Conservation (phyloP, 2,888 invertebrate genomes). For the Xestia c-nigrum region DNA sequence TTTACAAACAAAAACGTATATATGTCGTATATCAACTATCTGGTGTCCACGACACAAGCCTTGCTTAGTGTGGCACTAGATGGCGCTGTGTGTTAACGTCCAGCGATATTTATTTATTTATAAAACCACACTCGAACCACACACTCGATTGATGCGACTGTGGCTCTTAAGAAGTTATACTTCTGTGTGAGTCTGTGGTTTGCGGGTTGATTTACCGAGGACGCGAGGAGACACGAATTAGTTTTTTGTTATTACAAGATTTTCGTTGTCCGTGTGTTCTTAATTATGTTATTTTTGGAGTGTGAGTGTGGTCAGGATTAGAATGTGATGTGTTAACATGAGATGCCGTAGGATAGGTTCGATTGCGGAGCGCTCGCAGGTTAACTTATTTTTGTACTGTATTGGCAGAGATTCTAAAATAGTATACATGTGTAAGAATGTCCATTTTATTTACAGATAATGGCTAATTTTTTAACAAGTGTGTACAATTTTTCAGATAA, state of each 20-base stretch:
- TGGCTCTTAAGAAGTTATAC: background rate
- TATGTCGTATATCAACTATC: too few relatives aligned
- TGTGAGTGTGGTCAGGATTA: slow-evolving; percentile 31
- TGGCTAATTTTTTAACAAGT: background rate
- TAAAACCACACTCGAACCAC: too few relatives aligned
- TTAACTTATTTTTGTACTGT: background rate
- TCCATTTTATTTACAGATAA: background rate
- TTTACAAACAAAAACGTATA: too few relatives aligned
- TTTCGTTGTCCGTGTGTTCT: slow-evolving; percentile 22
- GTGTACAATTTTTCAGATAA: background rate
- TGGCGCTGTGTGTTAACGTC: too few relatives aligned
- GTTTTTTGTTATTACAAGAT: slow-evolving; percentile 49
- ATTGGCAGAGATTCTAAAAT: background rate
- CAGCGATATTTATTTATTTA: too few relatives aligned
- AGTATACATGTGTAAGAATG: background rate
- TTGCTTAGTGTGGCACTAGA: too few relatives aligned
- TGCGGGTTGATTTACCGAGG: slow-evolving; percentile 46
- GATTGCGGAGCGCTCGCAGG: background rate
- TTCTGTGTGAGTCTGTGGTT: background rate
- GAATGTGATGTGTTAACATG: slow-evolving; percentile 19
- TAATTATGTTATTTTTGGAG: slow-evolving; percentile 49
- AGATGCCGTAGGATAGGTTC: slow-evolving; percentile 17
- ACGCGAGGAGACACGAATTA: slow-evolving; percentile 31
- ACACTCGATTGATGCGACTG: background rate
- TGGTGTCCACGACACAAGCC: too few relatives aligned